phyloP scores from a whole-genome alignment of 2,113 vertebrate genomes.

The Sander lucioperca region DNA sequence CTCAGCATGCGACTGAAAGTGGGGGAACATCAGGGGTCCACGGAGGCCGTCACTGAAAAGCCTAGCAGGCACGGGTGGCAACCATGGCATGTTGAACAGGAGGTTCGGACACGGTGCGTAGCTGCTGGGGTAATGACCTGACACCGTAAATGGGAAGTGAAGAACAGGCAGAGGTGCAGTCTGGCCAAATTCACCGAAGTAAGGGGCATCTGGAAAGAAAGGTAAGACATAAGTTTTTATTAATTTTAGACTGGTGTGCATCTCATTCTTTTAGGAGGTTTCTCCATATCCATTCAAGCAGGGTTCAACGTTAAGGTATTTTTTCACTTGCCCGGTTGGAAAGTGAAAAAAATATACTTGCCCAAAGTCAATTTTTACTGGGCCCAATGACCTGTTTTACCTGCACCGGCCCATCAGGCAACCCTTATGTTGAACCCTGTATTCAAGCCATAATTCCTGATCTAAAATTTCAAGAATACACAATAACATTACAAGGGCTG shows the following conservation, averaged over 20 bases:
- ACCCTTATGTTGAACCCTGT: not conserved
- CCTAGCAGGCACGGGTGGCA: not conserved
- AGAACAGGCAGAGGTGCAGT: not conserved
- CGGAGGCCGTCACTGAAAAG: not conserved
- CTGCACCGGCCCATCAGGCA: too few relatives aligned
- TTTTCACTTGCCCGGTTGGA: too few relatives aligned
- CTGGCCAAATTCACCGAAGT: not conserved
- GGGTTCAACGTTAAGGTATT: too few relatives aligned
- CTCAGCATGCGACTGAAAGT: constrained; percentile 2
- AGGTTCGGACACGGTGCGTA: constrained; percentile 29
- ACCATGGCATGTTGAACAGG: constrained; percentile 22
- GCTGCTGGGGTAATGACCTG: constrained; percentile 4
- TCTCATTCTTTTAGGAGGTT: too few relatives aligned
- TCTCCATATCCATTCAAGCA: not conserved
- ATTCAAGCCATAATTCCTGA: not conserved
- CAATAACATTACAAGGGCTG: not conserved
- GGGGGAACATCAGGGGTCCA: constrained; percentile 25
- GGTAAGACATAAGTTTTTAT: not conserved
- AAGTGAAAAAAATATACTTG: too few relatives aligned
- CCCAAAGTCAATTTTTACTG: too few relatives aligned
- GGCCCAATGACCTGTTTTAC: too few relatives aligned
- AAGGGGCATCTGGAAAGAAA: constrained; percentile 36
- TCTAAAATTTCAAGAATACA: not conserved
- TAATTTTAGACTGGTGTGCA: not conserved
- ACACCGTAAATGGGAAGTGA: constrained; percentile 36